phyloP scores from a whole-genome alignment of 2,113 vertebrate species.

The Ammospiza nelsoni region DNA sequence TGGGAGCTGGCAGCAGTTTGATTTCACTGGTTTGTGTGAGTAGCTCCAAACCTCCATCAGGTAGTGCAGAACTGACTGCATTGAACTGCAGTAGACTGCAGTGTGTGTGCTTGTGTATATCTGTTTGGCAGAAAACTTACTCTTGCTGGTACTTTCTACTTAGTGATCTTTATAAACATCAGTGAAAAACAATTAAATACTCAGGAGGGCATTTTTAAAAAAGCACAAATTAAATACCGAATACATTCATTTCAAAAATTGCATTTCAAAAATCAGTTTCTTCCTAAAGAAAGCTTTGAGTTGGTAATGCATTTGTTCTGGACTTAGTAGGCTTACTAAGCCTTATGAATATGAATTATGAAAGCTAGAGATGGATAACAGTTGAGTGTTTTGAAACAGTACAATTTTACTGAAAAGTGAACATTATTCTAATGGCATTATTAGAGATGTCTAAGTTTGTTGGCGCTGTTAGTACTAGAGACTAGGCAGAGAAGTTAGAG shows the following conservation, averaged over 20 bases:
- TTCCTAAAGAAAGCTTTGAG: background rate
- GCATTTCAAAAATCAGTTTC: background rate
- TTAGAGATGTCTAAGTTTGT: background rate
- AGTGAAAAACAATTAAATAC: background rate
- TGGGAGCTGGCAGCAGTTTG: background rate
- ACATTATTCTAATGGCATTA: background rate
- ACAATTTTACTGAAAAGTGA: background rate
- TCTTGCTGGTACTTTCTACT: background rate
- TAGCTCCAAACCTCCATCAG: background rate
- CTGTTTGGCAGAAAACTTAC: background rate
- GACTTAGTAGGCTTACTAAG: background rate
- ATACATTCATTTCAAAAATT: background rate
- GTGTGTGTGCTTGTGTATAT: background rate
- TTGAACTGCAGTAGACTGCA: slow-evolving; percentile 10
- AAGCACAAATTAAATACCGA: background rate
- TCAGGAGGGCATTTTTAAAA: background rate
- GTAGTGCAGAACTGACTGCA: background rate
- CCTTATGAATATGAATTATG: background rate
- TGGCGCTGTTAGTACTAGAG: background rate
- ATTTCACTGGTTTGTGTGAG: background rate
- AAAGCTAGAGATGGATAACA: background rate
- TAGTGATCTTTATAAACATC: background rate
- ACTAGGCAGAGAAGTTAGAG: background rate
- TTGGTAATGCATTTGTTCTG: background rate
- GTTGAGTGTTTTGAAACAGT: background rate